Conservation (phyloP, 2,888 invertebrate genomes). For the Chalcosyrphus nemorum region DNA sequence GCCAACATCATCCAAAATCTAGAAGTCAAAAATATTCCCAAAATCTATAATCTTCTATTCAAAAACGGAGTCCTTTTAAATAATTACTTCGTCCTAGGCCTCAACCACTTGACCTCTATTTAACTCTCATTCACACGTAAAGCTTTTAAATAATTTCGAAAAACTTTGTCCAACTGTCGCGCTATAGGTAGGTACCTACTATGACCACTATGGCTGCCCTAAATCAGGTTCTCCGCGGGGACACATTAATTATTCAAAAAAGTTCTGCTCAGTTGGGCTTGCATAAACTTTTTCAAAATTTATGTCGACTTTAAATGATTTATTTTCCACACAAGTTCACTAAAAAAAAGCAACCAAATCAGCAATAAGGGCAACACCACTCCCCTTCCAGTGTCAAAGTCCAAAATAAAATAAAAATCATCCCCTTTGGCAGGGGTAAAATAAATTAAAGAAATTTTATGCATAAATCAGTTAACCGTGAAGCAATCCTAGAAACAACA, state of each 20-base stretch:
- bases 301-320: slow-evolving; percentile 34
- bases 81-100: too few species aligned
- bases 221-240: not conserved
- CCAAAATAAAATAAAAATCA: not conserved
- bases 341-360: not conserved
- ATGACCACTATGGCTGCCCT: not conserved
- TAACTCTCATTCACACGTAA: too few species aligned
- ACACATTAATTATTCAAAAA: not conserved
- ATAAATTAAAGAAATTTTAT: slow-evolving; percentile 34
- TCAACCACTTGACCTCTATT: too few species aligned
- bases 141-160: too few species aligned
- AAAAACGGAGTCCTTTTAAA: too few species aligned
- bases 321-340: slow-evolving; percentile 3
- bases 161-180: too few species aligned
- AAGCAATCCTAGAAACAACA: slow-evolving; percentile 24
- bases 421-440: not conserved
- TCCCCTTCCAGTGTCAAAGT: not conserved
- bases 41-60: too few species aligned
- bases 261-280: not conserved
- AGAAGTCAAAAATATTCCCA: too few species aligned
- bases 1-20: too few species aligned
- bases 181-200: too few species aligned
- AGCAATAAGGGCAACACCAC: not conserved
- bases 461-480: slow-evolving; percentile 56
- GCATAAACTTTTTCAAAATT: slow-evolving; percentile 34